Base-by-base conservation (phyloP, 2,888 invertebrate genomes). In the Xanthia togata region DNA sequence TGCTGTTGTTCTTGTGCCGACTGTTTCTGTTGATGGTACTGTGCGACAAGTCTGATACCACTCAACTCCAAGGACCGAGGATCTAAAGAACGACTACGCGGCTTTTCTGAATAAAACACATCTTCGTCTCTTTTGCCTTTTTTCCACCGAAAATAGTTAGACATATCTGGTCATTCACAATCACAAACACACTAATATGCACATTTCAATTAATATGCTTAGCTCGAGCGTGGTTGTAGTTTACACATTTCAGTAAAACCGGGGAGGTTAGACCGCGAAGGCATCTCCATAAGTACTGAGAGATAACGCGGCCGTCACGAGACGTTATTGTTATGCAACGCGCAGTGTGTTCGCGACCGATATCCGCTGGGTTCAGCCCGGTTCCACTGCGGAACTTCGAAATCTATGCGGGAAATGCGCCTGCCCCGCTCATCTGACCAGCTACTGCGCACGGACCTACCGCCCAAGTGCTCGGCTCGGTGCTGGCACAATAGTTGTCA, bases 21-120 rank as follows among this genome's bases (percentile, higher is more conserved):
- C 67, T 86, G 82, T 67, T 90, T 90, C 88, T 94, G 93, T 71
- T 94, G 93, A 47, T 94, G 92, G 70, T 97, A 95, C 88, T 97
- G 97, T 20, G 97, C 95, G 73, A 97, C 96, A 62, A 97, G 92
- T 73, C 97, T 96, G 82, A 98, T 97, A 55, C 98, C 98, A 78
- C 98, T 97, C 74, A 97, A 95, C 91, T 98, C 98, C 90, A 98
- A 94, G 14, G 98, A 97, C 83, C 97, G 97, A 47, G 98, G 97
- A 92, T 98, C 98, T 92, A 98, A 93, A 1, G 98, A 98, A 80
- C 98, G 97, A 92, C 98, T 98, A 73, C 98, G 97, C 17, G 97
- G 98, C 89, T 98, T 98, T 84, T 96, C 95, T 65, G 97, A 95
- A 91, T 95, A 96, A 88, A 96, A 97, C 88, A 96, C 96, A 86